Percentiles rank a stretch among this genome's conserved stretches.
These are phyloP conservation scores for Tortricodes alternella DNA, from an alignment of 2,888 invertebrate genomes.

Conservation along the genomic window DNA sequence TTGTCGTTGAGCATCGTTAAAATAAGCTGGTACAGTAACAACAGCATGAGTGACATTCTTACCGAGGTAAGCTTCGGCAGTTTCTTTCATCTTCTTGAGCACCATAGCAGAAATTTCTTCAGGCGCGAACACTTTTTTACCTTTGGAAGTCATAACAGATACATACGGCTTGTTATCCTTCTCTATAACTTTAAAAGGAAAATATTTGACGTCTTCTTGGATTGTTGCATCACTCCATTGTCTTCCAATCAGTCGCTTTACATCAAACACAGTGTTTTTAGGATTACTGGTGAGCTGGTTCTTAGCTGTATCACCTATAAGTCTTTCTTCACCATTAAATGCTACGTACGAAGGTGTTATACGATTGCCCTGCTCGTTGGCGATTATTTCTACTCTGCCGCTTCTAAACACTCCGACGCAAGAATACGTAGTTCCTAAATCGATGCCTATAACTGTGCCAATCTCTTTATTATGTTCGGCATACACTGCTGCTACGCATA, in stretches of 20 bases:
- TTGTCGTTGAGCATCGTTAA: constrained; percentile 99
- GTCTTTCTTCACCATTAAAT: constrained; percentile 96
- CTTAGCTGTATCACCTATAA: constrained; percentile 99
- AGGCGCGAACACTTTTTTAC: constrained; percentile 95
- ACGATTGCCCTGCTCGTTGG: constrained; percentile 99
- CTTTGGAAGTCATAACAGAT: constrained; percentile 90
- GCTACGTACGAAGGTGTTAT: constrained; percentile 99
- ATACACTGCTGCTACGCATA: not conserved
- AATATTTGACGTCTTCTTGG: constrained; percentile 97
- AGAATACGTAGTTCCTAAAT: not conserved
- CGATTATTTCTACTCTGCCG: constrained; percentile 98
- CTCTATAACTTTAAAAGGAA: constrained; percentile 97
- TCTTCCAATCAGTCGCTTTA: constrained; percentile 98
- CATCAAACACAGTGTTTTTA: constrained; percentile 99
- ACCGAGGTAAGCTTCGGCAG: constrained; percentile 97
- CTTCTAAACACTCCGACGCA: constrained; percentile 97
- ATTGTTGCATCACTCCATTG: constrained; percentile 96
- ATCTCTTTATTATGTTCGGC: not conserved
- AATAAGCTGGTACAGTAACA: constrained; percentile 98
- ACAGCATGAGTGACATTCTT: constrained; percentile 92
- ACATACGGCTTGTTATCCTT: constrained; percentile 98
- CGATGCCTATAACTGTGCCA: not conserved
- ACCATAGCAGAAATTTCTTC: constrained; percentile 99
- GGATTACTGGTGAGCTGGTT: constrained; percentile 99
- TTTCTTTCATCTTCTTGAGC: constrained; percentile 98